A percentile compares a stretch with the other conserved stretches of the same genome.
Conservation (phyloP, 2,113 vertebrate species). For the Orthonyx spaldingii region DNA sequence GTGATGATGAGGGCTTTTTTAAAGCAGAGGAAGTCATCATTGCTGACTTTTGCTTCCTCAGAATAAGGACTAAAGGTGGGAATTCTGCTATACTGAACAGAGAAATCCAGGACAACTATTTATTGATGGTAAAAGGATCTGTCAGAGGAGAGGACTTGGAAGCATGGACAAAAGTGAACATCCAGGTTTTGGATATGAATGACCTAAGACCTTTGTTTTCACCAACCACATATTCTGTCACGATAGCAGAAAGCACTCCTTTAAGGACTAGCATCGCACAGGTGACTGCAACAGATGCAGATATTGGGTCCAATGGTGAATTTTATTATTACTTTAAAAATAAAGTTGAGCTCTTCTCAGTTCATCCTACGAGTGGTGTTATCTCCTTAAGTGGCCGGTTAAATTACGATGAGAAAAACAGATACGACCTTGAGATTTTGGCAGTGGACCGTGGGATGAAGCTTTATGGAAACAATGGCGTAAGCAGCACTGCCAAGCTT, state of each 20-base stretch:
- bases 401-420: constrained; percentile 84
- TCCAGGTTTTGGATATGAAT: constrained; percentile 97
- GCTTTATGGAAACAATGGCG: constrained; percentile 94
- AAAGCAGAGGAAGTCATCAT: constrained; percentile 94
- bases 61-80: constrained; percentile 96
- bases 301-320: constrained; percentile 96
- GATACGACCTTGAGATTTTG: constrained; percentile 90
- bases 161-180: constrained; percentile 92
- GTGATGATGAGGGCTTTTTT: constrained; percentile 96
- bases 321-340: constrained; percentile 99
- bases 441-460: constrained; percentile 98
- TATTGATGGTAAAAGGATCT: constrained; percentile 90
- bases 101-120: constrained; percentile 95
- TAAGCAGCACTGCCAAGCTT: constrained; percentile 96
- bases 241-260: constrained; percentile 91
- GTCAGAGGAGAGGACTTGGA: constrained; percentile 91
- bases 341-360: constrained; percentile 91
- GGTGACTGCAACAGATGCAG: constrained; percentile 96
- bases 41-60: constrained; percentile 95
- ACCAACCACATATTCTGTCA: constrained; percentile 95
- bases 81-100: constrained; percentile 96
- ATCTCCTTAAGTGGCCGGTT: constrained; percentile 91
- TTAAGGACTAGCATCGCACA: constrained; percentile 96
- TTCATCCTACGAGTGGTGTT: constrained; percentile 93
- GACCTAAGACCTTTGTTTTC: constrained; percentile 98